Base-by-base conservation (phyloP, 2,888 invertebrate species). In the Netelia melanura region DNA sequence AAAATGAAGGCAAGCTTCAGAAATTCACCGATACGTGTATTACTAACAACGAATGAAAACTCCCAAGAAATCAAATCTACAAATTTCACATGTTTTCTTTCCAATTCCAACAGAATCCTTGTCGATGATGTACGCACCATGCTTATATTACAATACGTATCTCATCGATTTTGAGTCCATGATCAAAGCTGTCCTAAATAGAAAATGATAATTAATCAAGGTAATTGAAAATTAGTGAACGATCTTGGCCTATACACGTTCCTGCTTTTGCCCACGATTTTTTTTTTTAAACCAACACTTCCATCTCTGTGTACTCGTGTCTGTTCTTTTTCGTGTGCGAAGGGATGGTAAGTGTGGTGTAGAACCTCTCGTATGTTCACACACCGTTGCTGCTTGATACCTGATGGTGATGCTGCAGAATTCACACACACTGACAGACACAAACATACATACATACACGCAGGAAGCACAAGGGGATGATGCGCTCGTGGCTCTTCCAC, bases 171-270 rank as follows among this genome's bases (percentile, higher is more conserved):
- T 38, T 52, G 5, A 86, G 88, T 88, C 87, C 89, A 89, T 90
- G 91, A 92, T 92, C 91, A 92, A 92, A 92, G 92, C 91, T 88
- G 88, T 90, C 89, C 92, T 89, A 89, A 91, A 92, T 92, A 91
- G 91, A 87, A 91, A 92, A 92, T 92, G 91, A 90, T 90, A 91
- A 92, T 92, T 92, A 91, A 91, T 92, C 89, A 90, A 90, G 88
- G 89, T 92, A 92, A 92, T 93, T 93, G 91, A 89, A 92, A 92
- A 92, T 92, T 92, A 92, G 91, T 89, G 92, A 93, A 92, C 92
- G 92, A 93, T 93, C 93, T 92, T 92, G 89, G 89, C 88, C 88
- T 62, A n/a, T 25, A 54, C 43, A 10, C 23, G n/a, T 74, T 90
- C 74, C 58, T 67, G 67, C 67, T 78, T 74, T 74, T 68, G 77